Conservation (phyloP, 2,797 vertebrate species). For the Eulemur coronatus region DNA sequence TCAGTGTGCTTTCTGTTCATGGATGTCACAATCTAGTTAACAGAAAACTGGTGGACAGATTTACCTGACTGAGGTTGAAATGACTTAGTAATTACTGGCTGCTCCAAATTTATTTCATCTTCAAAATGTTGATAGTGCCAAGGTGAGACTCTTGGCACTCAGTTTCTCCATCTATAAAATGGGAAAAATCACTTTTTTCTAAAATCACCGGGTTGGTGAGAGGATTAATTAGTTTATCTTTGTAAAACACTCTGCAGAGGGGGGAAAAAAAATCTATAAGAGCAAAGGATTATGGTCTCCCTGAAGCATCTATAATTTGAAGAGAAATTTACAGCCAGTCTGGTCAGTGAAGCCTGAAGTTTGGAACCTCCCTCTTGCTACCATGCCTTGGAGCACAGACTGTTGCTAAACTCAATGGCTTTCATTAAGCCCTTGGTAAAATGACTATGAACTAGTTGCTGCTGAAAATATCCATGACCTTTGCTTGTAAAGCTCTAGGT, state of each 20-base stretch:
- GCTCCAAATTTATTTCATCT: background rate
- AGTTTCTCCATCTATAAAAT: conserved; percentile 55
- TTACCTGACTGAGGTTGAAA: background rate
- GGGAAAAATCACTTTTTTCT: background rate
- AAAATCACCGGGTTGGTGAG: background rate
- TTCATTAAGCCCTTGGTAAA: conserved; percentile 38
- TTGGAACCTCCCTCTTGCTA: conserved; percentile 6
- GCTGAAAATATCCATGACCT: background rate
- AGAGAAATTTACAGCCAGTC: conserved; percentile 31
- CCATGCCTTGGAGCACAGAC: conserved; percentile 4
- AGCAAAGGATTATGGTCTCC: background rate
- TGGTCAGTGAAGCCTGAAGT: conserved; percentile 20
- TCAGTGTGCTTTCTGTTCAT: background rate
- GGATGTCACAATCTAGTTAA: background rate
- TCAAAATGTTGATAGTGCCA: background rate
- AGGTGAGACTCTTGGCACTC: background rate
- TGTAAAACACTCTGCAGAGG: conserved; percentile 9
- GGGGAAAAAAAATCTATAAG: background rate
- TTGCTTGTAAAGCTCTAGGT: background rate
- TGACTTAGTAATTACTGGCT: background rate
- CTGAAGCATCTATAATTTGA: conserved; percentile 1
- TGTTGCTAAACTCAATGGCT: background rate
- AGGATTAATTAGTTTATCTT: conserved; percentile 3
- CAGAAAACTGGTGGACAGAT: background rate
- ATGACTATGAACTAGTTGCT: background rate